Evolutionary conservation across 2,888 invertebrate species (phyloP), one percentile per base, ranked within the genome.

Genomic region (Drosophila diplacantha): DNA sequence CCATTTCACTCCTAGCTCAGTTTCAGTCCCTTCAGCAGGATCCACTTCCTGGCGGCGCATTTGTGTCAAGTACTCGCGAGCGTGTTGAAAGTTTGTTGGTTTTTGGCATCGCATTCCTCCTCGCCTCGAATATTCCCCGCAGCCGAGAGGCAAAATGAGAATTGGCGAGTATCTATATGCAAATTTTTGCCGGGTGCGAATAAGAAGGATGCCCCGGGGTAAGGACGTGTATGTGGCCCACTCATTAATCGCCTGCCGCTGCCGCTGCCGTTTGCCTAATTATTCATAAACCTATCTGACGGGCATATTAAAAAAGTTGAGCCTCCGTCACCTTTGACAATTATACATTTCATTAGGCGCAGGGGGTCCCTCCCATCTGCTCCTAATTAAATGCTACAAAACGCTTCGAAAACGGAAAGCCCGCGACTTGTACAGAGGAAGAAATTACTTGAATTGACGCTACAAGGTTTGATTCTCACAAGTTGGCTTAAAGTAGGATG

Each of bases 81-180:
- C 77, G 81, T 76, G 83, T 63, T 64, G 50, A 70, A 79, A 83
- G 64, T 81, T 83, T 75, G 80, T 81, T 83, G 76, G 83, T 81
- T 81, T 83, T 81, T 79, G 80, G 83, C 81, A 78, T 81, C 39
- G 56, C 56, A 31, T 20, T n/a, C n/a, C n/a, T n/a, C 47, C 14
- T 31, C 35, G n/a, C 39, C 22, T 29, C 44, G 39, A 11, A 34
- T 31, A 39, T 41, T 29, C 22, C 51, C 26, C 29, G 5, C 44
- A 31, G 31, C 32, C 24, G 14, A 38, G n/a, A 63, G 59, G 14
- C 34, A 32, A 35, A 16, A 50, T 53, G 66, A 31, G 44, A 24
- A 51, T 29, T 34, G 65, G 35, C 46, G 31, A 18, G 32, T 41
- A 51, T 46, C 60, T 61, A 39, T 63, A 62, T 52, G 70, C 51